These are phyloP conservation scores for Scophthalmus maximus DNA, from an alignment of 2,113 vertebrate genomes.

Conservation along the genomic window DNA sequence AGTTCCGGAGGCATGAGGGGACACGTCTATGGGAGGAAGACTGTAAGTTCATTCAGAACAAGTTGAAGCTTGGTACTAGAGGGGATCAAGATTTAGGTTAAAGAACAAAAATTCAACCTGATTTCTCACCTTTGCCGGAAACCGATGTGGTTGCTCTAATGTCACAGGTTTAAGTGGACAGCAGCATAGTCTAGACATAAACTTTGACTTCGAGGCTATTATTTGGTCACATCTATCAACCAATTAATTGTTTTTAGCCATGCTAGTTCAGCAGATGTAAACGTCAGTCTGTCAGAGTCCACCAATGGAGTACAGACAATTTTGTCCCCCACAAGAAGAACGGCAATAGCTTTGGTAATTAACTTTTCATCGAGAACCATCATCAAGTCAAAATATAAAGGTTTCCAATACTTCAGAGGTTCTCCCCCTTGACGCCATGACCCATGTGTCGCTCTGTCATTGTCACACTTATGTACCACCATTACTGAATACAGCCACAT, in stretches of 20 bases:
- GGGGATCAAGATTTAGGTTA: slow-evolving; percentile 41
- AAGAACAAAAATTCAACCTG: slow-evolving; percentile 1
- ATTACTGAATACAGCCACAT: slow-evolving; percentile 14
- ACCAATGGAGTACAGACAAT: background rate
- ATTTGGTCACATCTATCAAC: background rate
- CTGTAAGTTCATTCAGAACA: slow-evolving; percentile 58
- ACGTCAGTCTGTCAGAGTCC: background rate
- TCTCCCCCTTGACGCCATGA: background rate
- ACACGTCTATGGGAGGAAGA: slow-evolving; percentile 66
- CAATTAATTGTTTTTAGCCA: background rate
- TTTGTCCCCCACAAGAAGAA: background rate
- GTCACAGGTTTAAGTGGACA: background rate
- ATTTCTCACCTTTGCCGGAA: background rate
- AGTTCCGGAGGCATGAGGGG: slow-evolving; percentile 70
- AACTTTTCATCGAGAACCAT: background rate
- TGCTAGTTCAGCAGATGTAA: background rate
- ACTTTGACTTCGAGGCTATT: background rate
- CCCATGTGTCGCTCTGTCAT: background rate
- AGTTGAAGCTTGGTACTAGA: slow-evolving; percentile 58
- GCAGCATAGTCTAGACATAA: background rate
- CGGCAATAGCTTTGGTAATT: background rate
- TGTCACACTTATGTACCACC: background rate
- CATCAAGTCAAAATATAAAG: background rate
- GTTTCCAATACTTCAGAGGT: background rate
- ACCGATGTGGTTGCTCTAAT: background rate